Conservation (phyloP, 2,113 vertebrate genomes). For the Sinocyclocheilus maitianheensis region DNA sequence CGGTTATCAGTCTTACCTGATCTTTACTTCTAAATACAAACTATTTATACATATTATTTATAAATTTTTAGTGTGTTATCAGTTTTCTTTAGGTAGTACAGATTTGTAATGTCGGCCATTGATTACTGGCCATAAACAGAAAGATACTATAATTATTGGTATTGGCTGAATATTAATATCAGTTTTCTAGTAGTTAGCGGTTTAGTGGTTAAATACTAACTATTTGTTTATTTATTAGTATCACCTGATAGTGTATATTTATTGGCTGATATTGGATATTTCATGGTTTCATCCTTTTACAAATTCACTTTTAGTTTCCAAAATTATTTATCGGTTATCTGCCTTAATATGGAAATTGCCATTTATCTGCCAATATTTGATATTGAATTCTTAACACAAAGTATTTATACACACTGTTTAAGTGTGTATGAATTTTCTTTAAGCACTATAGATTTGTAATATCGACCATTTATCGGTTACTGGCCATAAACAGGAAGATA, state of each 20-base stretch:
- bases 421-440: not conserved
- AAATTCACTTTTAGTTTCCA: not conserved
- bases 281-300: not conserved
- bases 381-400: not conserved
- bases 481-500: not conserved
- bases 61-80: not conserved
- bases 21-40: not conserved
- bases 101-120: not conserved
- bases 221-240: not conserved
- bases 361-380: not conserved
- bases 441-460: not conserved
- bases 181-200: not conserved
- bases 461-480: not conserved
- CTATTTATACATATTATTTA: not conserved
- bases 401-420: not conserved
- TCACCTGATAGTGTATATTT: not conserved
- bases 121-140: not conserved
- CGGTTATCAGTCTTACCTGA: not conserved
- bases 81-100: not conserved
- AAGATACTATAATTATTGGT: not conserved
- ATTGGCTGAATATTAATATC: not conserved
- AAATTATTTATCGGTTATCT: not conserved
- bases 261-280: not conserved
- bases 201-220: not conserved
- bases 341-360: not conserved